A percentile compares a stretch with the other conserved stretches of the same genome.
These are phyloP conservation scores for Falco naumanni DNA, from an alignment of 2,797 vertebrate genomes.

Conservation along the genomic window DNA sequence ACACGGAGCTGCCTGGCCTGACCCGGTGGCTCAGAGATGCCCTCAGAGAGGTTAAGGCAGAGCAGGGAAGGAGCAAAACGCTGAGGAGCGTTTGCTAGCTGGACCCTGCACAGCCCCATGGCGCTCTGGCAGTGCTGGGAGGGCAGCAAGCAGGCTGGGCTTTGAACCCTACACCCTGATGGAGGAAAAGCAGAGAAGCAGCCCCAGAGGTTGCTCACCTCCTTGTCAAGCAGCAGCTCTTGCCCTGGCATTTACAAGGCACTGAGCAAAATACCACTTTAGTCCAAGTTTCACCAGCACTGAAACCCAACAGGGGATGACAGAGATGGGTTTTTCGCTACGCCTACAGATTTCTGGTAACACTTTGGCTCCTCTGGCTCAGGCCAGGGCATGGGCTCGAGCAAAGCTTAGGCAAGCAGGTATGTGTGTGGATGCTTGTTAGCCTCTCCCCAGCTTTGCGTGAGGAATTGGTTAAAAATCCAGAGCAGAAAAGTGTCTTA, in stretches of 20 bases:
- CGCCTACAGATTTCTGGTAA: background rate
- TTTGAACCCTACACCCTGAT: background rate
- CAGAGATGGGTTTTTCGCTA: accelerated
- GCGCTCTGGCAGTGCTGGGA: background rate
- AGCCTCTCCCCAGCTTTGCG: background rate
- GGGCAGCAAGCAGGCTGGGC: background rate
- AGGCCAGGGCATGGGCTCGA: background rate
- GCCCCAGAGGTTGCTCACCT: background rate
- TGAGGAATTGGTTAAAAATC: background rate
- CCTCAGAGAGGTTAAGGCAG: background rate
- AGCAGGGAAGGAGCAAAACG: background rate
- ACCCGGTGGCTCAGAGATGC: background rate
- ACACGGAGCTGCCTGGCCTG: background rate
- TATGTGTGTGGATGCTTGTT: accelerated
- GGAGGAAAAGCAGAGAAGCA: background rate
- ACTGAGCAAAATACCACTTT: background rate
- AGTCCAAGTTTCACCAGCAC: background rate
- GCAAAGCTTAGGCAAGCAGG: background rate
- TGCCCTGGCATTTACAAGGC: background rate
- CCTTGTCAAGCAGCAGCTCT: background rate
- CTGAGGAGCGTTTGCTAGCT: background rate
- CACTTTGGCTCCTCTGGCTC: background rate
- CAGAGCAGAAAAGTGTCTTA: background rate
- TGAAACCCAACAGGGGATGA: background rate
- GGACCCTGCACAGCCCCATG: background rate